Conservation (phyloP, 2,888 invertebrate species). For the Synanthedon andrenaeformis region DNA sequence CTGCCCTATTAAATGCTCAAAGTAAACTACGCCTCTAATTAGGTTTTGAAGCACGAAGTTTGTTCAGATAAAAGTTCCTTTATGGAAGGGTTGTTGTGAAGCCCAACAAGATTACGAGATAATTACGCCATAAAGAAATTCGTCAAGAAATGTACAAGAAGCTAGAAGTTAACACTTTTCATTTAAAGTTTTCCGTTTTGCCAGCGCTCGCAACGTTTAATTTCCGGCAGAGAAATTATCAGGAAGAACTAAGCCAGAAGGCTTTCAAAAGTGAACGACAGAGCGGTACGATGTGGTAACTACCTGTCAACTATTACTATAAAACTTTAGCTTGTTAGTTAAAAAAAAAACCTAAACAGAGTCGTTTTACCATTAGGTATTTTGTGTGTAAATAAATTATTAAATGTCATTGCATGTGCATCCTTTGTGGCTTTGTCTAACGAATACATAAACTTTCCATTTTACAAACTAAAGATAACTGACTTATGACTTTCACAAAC, state of each 20-base stretch:
- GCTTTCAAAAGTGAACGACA: slow-evolving; percentile 30
- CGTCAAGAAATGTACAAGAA: slow-evolving; percentile 35
- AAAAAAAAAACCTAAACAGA: neutral
- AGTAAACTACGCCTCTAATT: slow-evolving; percentile 7
- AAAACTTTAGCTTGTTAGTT: neutral
- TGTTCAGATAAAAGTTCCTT: slow-evolving; percentile 4
- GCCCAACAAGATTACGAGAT: slow-evolving; percentile 33
- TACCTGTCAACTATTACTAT: slow-evolving; percentile 20
- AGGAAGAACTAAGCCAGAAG: slow-evolving; percentile 40
- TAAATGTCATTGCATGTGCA: too few relatives aligned
- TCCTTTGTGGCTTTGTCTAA: too few relatives aligned
- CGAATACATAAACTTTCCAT: too few relatives aligned
- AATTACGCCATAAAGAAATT: slow-evolving; percentile 32
- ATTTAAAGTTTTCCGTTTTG: slow-evolving; percentile 52
- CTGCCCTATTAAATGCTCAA: slow-evolving; percentile 2
- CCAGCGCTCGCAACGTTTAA: slow-evolving; percentile 51
- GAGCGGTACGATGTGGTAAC: slow-evolving; percentile 16
- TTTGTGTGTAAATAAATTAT: too few relatives aligned
- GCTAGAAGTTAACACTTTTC: slow-evolving; percentile 45
- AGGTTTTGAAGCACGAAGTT: slow-evolving; percentile 11
- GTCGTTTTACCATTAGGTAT: too few relatives aligned
- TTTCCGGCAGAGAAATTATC: slow-evolving; percentile 55
- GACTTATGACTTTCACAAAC: too few relatives aligned
- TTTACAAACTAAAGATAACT: too few relatives aligned
- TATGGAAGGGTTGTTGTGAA: slow-evolving; percentile 18